phyloP scores from a whole-genome alignment of 2,113 vertebrate species.

The Petrocephalus microphthalmus region DNA sequence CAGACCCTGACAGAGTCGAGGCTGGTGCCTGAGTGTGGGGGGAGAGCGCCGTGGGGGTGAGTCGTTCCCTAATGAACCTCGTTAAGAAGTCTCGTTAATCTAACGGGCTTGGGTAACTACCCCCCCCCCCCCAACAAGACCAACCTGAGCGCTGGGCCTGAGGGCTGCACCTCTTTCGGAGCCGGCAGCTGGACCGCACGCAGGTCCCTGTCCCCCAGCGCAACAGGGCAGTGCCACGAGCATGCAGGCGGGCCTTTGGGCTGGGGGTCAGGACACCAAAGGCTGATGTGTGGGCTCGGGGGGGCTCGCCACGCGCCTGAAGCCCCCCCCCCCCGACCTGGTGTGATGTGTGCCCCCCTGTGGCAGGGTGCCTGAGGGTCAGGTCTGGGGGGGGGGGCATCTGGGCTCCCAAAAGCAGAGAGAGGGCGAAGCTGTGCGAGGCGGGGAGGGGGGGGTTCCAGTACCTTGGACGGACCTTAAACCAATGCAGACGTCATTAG shows the following conservation, averaged over 20 bases:
- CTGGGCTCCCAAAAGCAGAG: no score
- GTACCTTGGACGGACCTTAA: neutral
- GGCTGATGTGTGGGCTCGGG: neutral
- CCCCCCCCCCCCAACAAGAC: neutral
- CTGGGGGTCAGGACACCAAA: neutral
- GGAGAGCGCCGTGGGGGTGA: constrained; percentile 33
- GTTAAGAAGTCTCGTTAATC: constrained; percentile 50
- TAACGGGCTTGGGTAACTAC: constrained; percentile 49
- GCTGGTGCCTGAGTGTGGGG: constrained; percentile 20
- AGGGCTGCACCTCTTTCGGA: neutral
- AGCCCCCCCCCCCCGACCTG: neutral
- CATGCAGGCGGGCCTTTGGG: no score
- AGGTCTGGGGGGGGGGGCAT: neutral
- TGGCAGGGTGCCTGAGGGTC: neutral
- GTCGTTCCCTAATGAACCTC: constrained; percentile 27
- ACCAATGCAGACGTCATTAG: neutral
- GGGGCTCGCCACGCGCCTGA: constrained; percentile 8
- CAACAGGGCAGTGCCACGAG: no score
- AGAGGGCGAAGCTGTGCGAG: neutral
- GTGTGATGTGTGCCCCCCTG: neutral
- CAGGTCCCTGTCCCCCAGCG: neutral
- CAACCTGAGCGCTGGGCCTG: neutral
- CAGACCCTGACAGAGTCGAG: constrained; percentile 56
- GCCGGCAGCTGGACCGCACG: neutral
- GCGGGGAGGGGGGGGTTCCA: neutral